These are phyloP conservation scores for Saccostrea cuccullata DNA, from an alignment of 1,140 invertebrate genomes.

Conservation along the genomic window DNA sequence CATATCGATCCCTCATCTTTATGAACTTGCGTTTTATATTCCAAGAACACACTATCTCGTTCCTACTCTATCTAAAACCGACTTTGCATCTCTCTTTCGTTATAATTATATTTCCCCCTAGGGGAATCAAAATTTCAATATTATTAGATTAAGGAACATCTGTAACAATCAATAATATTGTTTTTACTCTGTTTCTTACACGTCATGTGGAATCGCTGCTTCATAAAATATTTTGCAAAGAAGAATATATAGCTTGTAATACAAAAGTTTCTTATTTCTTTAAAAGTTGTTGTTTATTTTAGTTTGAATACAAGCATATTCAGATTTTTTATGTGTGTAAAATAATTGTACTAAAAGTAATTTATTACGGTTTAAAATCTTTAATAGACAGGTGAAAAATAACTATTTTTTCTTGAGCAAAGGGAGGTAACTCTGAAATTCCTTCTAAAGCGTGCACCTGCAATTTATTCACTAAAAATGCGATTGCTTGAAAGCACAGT, in stretches of 20 bases:
- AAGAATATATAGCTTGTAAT: neutral
- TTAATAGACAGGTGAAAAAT: neutral
- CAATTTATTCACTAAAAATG: no score
- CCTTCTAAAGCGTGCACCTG: neutral
- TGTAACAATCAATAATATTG: constrained; percentile 10
- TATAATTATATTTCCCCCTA: neutral
- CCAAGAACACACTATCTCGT: no score
- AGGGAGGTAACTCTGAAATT: neutral
- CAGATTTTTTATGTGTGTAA: neutral
- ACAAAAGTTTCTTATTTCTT: neutral
- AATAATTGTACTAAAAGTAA: neutral
- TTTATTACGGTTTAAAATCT: neutral
- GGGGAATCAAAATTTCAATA: neutral
- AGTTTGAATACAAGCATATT: neutral
- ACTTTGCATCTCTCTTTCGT: no score
- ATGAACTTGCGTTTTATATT: no score
- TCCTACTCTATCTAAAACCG: no score
- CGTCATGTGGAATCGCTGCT: no score
- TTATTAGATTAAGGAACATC: neutral
- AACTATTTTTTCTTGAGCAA: neutral
- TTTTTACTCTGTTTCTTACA: neutral
- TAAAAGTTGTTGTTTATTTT: neutral
- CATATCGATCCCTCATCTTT: no score
- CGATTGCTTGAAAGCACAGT: no score
- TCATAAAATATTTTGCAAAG: neutral